Evolutionary conservation across 2,797 vertebrate species (phyloP), one percentile per base, ranked within the genome.

Genomic region (Astyanax mexicanus): DNA sequence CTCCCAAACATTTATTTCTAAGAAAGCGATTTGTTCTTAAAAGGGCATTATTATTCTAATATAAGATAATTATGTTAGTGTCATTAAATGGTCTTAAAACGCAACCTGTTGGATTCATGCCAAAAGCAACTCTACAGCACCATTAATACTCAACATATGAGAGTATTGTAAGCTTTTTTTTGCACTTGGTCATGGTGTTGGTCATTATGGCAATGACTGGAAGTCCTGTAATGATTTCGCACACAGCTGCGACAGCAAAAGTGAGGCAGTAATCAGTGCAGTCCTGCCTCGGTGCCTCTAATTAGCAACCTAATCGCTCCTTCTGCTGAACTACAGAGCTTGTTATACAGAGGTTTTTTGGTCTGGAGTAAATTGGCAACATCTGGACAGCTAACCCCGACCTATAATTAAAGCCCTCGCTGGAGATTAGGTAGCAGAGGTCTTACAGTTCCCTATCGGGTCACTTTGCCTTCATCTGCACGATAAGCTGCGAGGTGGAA

Each of bases 271-370:
- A 69, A 68, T 61, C 61, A 23, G 38, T 15, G 27, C 49, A 6
- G 44, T 52, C 64, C 72, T 55, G 51, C 58, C 9, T 74, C 38
- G 44, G 10, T 61, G 23, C 67, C 70, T 77, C 37, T 74, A 80
- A 80, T 82, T 82, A 77, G 52, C 60, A 55, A 25, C 21, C 25
- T 65, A 76, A 79, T 69, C 54, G 52, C 47, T 38, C 13, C 55
- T 19, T 61, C 38, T 47, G 42, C 55, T 58, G 11, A 44, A 6
- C 29, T 32, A 32, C 29, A 2, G 3, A 45, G 47, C 79, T 57
- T 15, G 35, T 79, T 73, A 79, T 76, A 69, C 42, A 10, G 70
- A 55, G 68, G 47, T 4, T 32, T 37, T 69, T 68, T 19, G 61
- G 47, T 49, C 51, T 23, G 27, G 54, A 70, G 64, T 44, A 72